Conservation (phyloP, 2,797 vertebrate genomes). For the Tokudaia muenninki region DNA sequence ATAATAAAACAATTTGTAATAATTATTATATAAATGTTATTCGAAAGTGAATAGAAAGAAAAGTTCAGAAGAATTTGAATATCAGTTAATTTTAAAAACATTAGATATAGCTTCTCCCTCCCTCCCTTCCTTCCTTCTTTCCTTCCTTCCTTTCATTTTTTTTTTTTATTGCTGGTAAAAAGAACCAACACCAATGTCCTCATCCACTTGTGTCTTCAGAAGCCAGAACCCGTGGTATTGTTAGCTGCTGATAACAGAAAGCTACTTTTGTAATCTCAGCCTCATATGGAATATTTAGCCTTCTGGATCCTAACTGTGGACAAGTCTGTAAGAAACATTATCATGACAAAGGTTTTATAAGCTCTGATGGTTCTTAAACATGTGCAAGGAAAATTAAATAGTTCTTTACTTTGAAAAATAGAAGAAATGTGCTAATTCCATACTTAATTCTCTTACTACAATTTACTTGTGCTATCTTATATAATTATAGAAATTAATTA, state of each 20-base stretch:
- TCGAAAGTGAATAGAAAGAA: not conserved
- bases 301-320: not conserved
- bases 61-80: conserved; percentile 15
- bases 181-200: not conserved
- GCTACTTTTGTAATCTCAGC: not conserved
- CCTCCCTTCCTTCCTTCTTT: not conserved
- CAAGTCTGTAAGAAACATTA: not conserved
- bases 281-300: not conserved
- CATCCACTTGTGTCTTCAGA: not conserved
- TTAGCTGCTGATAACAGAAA: not conserved
- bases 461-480: not conserved
- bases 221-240: not conserved
- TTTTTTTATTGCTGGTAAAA: not conserved
- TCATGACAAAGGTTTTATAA: not conserved
- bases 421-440: not conserved
- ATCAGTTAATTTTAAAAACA: not conserved
- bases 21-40: not conserved
- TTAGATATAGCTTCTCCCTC: not conserved
- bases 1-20: not conserved
- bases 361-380: not conserved
- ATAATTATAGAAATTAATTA: not conserved
- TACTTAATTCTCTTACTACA: not conserved
- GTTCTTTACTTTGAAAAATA: not conserved
- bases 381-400: not conserved
- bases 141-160: not conserved